Evolutionary conservation across 2,888 invertebrate genomes (phyloP).

Genomic region (Torymus aiolomorphi): DNA sequence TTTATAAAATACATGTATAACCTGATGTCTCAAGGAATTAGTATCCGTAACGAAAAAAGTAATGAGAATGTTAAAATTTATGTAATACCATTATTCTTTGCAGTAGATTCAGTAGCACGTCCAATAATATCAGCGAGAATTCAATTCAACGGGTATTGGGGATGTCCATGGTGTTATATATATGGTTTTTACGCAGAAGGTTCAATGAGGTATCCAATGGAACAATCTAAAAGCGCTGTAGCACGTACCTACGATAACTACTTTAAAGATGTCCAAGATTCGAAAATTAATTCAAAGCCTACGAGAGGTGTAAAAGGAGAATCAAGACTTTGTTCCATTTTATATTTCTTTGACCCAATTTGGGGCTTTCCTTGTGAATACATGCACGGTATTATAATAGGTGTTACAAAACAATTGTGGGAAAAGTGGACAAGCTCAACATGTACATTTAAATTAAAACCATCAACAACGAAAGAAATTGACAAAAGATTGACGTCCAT

Average conservation of each 20-base stretch:
- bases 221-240: neutral
- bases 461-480: neutral
- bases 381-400: neutral
- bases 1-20: neutral
- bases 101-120: neutral
- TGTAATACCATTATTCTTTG: neutral
- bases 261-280: neutral
- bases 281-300: neutral
- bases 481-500: no score
- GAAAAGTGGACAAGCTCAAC: neutral
- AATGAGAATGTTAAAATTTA: neutral
- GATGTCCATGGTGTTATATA: neutral
- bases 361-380: neutral
- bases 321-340: neutral
- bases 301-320: neutral
- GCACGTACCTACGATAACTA: neutral
- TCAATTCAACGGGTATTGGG: neutral
- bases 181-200: neutral
- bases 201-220: neutral
- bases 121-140: neutral
- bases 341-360: neutral
- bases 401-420: neutral
- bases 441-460: neutral
- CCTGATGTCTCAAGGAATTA: neutral
- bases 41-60: neutral